A percentile compares a stretch with the other conserved stretches of the same genome.
These are phyloP conservation scores for Parasteatoda tepidariorum DNA, from an alignment of 1,140 invertebrate species.

Conservation along the genomic window DNA sequence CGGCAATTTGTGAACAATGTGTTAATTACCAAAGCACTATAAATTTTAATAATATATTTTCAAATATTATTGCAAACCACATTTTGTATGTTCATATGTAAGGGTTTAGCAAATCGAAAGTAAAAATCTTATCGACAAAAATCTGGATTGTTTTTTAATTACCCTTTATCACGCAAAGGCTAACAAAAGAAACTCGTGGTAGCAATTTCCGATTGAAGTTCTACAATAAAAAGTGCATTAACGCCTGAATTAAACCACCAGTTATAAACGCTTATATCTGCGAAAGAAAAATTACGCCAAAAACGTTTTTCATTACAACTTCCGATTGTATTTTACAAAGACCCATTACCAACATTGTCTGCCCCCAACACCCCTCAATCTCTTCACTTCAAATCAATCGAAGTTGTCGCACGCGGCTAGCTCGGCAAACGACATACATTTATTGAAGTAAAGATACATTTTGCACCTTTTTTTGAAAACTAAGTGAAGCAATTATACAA, in stretches of 20 bases:
- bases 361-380: neutral
- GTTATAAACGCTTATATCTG: conserved; percentile 4
- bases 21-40: too few relatives aligned
- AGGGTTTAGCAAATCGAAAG: too few relatives aligned
- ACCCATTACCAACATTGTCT: neutral
- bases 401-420: neutral
- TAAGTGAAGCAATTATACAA: conserved; percentile 43
- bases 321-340: conserved; percentile 5
- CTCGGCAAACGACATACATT: conserved; percentile 6
- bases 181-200: neutral
- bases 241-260: conserved; percentile 37
- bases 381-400: neutral
- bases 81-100: too few relatives aligned
- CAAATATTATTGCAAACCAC: too few relatives aligned
- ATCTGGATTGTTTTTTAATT: too few relatives aligned
- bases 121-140: too few relatives aligned
- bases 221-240: conserved; percentile 3
- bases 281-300: neutral
- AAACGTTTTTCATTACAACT: conserved; percentile 48
- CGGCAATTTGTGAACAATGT: too few relatives aligned
- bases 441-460: conserved; percentile 5
- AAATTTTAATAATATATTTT: too few relatives aligned
- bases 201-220: neutral
- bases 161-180: neutral
- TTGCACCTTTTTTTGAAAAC: neutral